These are phyloP conservation scores for Xestia ashworthii DNA, from an alignment of 2,888 invertebrate species.

Conservation along the genomic window DNA sequence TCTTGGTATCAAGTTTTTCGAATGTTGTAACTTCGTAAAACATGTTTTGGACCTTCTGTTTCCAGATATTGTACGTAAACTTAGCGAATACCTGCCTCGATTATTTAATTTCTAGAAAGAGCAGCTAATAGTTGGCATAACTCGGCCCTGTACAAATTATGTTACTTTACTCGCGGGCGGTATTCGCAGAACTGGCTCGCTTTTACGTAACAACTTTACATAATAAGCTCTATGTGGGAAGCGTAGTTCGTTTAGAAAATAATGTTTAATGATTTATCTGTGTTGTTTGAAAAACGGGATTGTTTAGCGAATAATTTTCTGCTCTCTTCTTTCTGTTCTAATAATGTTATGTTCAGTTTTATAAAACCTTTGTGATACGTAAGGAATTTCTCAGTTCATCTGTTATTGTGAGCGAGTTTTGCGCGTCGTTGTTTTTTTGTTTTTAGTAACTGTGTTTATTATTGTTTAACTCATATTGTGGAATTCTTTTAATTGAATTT, in stretches of 20 bases:
- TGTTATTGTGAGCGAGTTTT: not conserved
- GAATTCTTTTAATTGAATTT: no score
- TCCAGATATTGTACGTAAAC: not conserved
- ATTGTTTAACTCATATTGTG: not conserved
- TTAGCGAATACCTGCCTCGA: conserved; percentile 41
- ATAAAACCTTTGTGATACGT: not conserved
- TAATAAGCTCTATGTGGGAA: not conserved
- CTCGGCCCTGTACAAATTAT: conserved; percentile 44
- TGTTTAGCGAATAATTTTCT: conserved; percentile 1
- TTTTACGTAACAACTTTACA: conserved; percentile 17
- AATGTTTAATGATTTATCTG: conserved; percentile 12
- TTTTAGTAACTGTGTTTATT: not conserved
- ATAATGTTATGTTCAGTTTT: not conserved
- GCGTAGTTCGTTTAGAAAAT: conserved; percentile 14
- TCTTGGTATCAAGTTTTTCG: not conserved
- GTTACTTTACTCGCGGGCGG: conserved; percentile 17
- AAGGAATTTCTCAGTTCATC: not conserved
- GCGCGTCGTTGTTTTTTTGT: not conserved
- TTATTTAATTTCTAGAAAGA: conserved; percentile 59
- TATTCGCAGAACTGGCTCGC: conserved; percentile 10
- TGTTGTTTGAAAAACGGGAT: conserved; percentile 9
- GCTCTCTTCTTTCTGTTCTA: not conserved
- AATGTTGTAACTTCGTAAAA: not conserved
- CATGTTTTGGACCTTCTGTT: conserved; percentile 26
- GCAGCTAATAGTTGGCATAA: conserved; percentile 47